Evolutionary conservation across 2,888 invertebrate species (phyloP).

Genomic region (Watsonalla binaria): DNA sequence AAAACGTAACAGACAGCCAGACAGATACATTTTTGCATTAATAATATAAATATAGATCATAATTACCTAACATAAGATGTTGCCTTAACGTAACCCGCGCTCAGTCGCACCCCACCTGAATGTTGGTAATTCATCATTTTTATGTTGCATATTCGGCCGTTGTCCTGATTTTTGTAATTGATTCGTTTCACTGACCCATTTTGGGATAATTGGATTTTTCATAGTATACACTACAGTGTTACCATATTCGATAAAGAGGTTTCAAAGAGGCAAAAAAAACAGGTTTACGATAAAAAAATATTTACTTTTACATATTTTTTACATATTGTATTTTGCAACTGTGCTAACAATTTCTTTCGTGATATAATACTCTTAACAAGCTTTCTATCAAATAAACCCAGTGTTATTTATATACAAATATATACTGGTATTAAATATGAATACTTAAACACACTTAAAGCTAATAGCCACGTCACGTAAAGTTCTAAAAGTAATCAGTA

Average conservation of each 20-base stretch:
- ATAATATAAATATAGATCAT: no score
- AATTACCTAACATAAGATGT: no score
- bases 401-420: no score
- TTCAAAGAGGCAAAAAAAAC: neutral
- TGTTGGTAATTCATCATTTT: conserved; percentile 39
- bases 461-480: neutral
- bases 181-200: conserved; percentile 16
- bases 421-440: no score
- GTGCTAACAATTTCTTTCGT: no score
- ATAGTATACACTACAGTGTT: neutral
- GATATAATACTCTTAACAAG: no score
- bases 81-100: neutral
- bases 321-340: no score
- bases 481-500: neutral
- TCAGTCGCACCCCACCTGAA: conserved; percentile 1
- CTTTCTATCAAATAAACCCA: no score
- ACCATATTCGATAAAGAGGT: neutral
- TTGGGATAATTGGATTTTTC: conserved; percentile 17
- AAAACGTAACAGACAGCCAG: no score
- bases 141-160: conserved; percentile 26
- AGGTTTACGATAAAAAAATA: neutral
- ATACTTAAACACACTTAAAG: no score
- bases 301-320: no score
- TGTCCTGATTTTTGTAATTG: conserved; percentile 21
- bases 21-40: no score